Evolutionary conservation across 2,797 vertebrate genomes (phyloP).

Genomic region (Aeoliscus strigatus): DNA sequence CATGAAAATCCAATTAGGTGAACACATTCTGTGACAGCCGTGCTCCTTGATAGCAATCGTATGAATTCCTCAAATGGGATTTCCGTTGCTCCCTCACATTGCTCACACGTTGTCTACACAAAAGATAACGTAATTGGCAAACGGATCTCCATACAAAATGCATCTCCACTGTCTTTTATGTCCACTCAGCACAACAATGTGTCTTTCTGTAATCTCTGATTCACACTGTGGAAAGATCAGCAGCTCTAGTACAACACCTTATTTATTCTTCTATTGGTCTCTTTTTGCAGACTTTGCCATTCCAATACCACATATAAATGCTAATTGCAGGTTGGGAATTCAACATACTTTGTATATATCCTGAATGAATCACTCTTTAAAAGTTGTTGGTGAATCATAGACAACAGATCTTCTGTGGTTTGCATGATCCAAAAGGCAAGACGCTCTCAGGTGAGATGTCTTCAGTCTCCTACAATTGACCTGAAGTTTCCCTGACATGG

Average conservation of each 20-base stretch:
- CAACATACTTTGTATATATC: too few species aligned
- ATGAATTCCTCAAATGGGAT: slow-evolving; percentile 65
- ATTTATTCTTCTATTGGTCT: slow-evolving; percentile 3
- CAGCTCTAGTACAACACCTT: too few species aligned
- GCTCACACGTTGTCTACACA: slow-evolving; percentile 56
- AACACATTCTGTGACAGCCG: slow-evolving; percentile 47
- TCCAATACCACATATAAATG: slow-evolving; percentile 7
- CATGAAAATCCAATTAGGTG: slow-evolving; percentile 66
- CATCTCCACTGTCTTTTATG: slow-evolving; percentile 49
- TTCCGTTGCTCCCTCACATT: slow-evolving; percentile 43
- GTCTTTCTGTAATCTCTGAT: slow-evolving; percentile 50
- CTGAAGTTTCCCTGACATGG: too few species aligned
- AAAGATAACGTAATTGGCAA: slow-evolving; percentile 67
- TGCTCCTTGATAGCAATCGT: slow-evolving; percentile 49
- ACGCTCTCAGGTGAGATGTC: too few species aligned
- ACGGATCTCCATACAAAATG: slow-evolving; percentile 56
- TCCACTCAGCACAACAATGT: slow-evolving; percentile 57
- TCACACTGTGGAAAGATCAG: slow-evolving; percentile 47
- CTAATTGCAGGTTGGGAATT: too few species aligned
- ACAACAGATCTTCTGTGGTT: too few species aligned
- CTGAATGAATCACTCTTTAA: too few species aligned
- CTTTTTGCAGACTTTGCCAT: neutral
- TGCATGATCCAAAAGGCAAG: too few species aligned
- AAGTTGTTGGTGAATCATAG: too few species aligned
- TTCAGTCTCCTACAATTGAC: too few species aligned